These are phyloP conservation scores for Polydesmus complanatus DNA, from an alignment of 2,888 invertebrate species.

Conservation along the genomic window DNA sequence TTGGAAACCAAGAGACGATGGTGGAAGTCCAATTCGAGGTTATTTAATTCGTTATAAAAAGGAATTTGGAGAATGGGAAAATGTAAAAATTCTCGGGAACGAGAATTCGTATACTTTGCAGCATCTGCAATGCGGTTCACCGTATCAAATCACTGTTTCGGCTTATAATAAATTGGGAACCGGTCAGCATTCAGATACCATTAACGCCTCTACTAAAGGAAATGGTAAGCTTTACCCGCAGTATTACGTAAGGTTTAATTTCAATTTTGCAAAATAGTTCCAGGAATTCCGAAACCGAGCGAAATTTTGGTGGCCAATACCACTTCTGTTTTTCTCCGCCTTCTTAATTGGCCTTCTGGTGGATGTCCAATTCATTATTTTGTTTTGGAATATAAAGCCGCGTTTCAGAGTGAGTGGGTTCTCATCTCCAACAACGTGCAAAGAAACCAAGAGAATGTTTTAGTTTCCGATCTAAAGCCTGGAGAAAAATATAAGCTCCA, in stretches of 20 bases:
- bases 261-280: conserved; percentile 7
- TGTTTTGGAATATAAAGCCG: conserved; percentile 10
- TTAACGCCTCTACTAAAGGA: conserved; percentile 8
- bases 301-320: conserved; percentile 10
- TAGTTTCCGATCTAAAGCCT: conserved; percentile 13
- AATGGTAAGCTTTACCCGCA: conserved; percentile 7
- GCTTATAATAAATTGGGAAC: conserved; percentile 11
- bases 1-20: conserved; percentile 14
- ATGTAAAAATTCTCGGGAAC: conserved; percentile 3
- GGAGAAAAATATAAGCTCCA: conserved; percentile 13
- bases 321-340: conserved; percentile 1
- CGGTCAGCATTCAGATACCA: conserved; percentile 6
- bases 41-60: conserved; percentile 9
- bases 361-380: conserved; percentile 16
- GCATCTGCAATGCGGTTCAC: conserved; percentile 10
- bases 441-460: conserved; percentile 3
- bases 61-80: conserved; percentile 16
- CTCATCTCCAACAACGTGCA: conserved; percentile 15
- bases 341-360: conserved; percentile 13
- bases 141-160: conserved; percentile 13
- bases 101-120: conserved; percentile 4
- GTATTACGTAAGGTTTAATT: no score
- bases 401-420: conserved; percentile 12
- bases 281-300: conserved; percentile 10
- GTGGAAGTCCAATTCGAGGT: conserved; percentile 12